Evolutionary conservation across 2,888 invertebrate genomes (phyloP), one percentile per base, ranked within the genome.

Genomic region (Drosophila planitibia): DNA sequence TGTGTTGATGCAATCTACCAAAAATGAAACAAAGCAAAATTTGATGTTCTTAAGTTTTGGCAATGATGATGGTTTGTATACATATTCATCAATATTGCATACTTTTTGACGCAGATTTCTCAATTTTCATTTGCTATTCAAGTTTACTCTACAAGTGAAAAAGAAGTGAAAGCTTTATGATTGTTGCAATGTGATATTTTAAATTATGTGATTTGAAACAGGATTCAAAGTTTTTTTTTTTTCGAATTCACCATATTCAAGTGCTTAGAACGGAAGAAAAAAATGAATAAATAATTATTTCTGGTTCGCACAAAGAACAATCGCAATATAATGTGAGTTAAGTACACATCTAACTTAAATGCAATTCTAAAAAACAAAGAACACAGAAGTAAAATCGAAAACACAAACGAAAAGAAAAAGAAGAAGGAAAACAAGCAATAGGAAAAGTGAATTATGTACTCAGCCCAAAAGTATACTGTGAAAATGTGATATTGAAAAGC

Each of bases 401-500:
- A 22, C 22, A 44, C 12, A 22, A 25, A 47, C 6, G 4, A 19
- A 32, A n/a, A n/a, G 6, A 19, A 16, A n/a, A 47, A 32, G 19
- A 28, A 28, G 2, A 28, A 28, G 28, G 51, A 22, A 7, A 30
- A 10, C 49, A 25, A 22, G 37, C 30, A 52, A 39, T 61, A 33
- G 39, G 35, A 39, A 62, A 57, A 57, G 25, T 53, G 16, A 67
- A 70, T 80, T 63, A 62, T 25, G 54, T 53, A 55, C 61, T 9
- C 47, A 0, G 83, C 86, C 89, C 54, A 78, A 86, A 86, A 84
- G 76, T 83, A 83, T 81, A 59, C 64, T 70, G 49, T 55, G 39
- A 32, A 65, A 70, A 70, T 44, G 49, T 9, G 28, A 16, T 22
- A 14, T 62, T 59, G 16, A 9, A n/a, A 33, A 16, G 52, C 41